Conservation (phyloP, 2,113 vertebrate species). For the Bambusicola thoracicus region DNA sequence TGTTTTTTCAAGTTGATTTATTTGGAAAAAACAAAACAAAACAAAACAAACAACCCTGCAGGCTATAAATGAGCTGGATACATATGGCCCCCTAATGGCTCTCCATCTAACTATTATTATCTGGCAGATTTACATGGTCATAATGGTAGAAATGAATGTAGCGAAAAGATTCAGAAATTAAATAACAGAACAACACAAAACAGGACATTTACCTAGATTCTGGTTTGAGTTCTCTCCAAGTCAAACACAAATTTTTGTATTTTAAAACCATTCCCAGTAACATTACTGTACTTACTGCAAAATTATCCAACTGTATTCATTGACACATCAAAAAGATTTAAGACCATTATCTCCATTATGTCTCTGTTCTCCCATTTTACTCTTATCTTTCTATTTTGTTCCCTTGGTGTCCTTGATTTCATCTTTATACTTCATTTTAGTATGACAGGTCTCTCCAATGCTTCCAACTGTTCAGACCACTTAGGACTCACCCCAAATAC, state of each 20-base stretch:
- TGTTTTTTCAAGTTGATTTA: conserved; percentile 23
- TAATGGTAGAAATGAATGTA: not conserved
- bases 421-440: not conserved
- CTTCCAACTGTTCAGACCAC: not conserved
- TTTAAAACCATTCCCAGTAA: not conserved
- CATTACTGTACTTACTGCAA: not conserved
- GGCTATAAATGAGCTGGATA: conserved; percentile 11
- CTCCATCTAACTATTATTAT: not conserved
- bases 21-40: not conserved
- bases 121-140: not conserved
- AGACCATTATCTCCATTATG: not conserved
- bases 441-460: not conserved
- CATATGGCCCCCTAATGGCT: conserved; percentile 16
- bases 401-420: not conserved
- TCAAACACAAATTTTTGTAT: not conserved
- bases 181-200: not conserved
- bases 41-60: not conserved
- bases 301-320: not conserved
- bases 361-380: not conserved
- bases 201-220: not conserved
- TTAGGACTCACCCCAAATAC: not conserved
- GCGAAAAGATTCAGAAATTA: not conserved
- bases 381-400: not conserved
- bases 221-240: not conserved
- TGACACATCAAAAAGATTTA: not conserved